Evolutionary conservation across 2,797 vertebrate genomes (phyloP).

Genomic region (Sebastiscus albofasciatus): DNA sequence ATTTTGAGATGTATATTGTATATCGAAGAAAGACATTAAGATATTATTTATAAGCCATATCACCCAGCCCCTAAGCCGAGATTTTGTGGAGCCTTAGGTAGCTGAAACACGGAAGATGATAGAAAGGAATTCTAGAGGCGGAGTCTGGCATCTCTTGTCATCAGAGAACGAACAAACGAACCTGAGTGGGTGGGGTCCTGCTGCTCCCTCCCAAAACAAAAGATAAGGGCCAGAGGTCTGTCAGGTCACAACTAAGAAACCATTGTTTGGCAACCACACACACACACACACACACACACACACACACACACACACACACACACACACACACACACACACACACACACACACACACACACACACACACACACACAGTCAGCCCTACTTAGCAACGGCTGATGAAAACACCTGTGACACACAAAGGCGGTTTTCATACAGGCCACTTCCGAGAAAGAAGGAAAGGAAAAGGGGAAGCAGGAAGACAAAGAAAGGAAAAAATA

Average conservation of each 20-base stretch:
- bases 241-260: constrained; percentile 41
- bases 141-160: not conserved
- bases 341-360: not conserved
- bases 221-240: constrained; percentile 49
- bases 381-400: constrained; percentile 28
- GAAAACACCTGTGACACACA: constrained; percentile 67
- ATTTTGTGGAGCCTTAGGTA: not conserved
- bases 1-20: not conserved
- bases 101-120: constrained; percentile 8
- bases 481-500: constrained; percentile 13
- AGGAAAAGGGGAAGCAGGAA: not conserved
- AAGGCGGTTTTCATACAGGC: constrained; percentile 21
- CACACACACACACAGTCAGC: not conserved
- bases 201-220: constrained; percentile 4
- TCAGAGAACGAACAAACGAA: not conserved
- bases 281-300: not conserved
- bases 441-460: constrained; percentile 21
- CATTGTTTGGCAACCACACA: constrained; percentile 52
- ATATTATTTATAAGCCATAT: too few relatives aligned
- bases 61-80: not conserved
- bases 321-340: not conserved
- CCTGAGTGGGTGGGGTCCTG: not conserved
- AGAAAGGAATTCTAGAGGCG: constrained; percentile 47
- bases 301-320: not conserved
- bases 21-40: too few relatives aligned